Evolutionary conservation across 2,888 invertebrate genomes (phyloP).

Genomic region (Meta bourneti): DNA sequence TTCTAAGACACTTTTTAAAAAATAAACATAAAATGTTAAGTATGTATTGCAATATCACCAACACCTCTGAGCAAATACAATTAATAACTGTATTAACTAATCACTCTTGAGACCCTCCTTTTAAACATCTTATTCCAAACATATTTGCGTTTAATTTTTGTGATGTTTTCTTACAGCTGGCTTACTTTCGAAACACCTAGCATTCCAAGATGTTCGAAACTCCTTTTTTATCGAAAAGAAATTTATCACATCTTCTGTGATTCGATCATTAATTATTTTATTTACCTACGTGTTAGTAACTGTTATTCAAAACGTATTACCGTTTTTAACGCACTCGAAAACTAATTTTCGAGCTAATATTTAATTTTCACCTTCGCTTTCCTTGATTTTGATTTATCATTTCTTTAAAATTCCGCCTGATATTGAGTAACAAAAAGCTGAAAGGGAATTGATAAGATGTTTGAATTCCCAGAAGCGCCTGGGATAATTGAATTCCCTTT

Average conservation of each 20-base stretch:
- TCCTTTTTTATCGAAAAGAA: neutral
- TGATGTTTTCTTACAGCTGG: neutral
- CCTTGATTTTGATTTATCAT: conserved; percentile 21
- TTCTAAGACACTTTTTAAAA: neutral
- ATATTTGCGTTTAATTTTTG: neutral
- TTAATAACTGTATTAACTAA: neutral
- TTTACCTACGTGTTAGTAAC: neutral
- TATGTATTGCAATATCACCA: neutral
- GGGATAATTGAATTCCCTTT: conserved; percentile 32
- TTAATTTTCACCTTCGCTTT: neutral
- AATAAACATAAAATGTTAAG: neutral
- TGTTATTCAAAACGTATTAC: neutral
- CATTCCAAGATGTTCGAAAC: neutral
- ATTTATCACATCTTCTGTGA: neutral
- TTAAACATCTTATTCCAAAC: neutral
- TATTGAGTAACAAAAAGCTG: neutral
- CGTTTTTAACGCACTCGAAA: conserved; percentile 2
- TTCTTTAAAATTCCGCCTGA: conserved; percentile 1
- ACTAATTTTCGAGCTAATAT: conserved; percentile 19
- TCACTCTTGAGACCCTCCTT: neutral
- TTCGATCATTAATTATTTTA: neutral
- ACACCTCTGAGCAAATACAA: neutral
- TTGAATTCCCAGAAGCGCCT: neutral
- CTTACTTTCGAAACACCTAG: neutral
- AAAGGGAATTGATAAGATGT: neutral